phyloP scores from a whole-genome alignment of 2,113 vertebrate species.

The Hippocampus comes region DNA sequence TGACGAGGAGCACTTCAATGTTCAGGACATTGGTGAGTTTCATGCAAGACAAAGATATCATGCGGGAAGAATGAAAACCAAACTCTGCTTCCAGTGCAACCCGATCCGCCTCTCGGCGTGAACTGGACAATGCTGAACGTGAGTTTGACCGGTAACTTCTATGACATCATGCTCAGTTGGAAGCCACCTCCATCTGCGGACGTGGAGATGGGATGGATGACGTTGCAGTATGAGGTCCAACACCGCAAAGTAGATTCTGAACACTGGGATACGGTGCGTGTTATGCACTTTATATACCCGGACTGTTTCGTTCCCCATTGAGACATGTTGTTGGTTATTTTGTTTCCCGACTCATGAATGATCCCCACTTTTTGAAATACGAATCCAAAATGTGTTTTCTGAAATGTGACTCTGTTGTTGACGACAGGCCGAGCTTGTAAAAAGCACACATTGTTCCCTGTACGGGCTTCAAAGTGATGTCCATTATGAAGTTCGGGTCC shows the following conservation, averaged over 20 bases:
- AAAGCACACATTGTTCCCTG: conserved; percentile 71
- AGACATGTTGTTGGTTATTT: not conserved
- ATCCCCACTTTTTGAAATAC: not conserved
- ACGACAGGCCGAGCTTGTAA: conserved; percentile 71
- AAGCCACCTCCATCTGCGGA: conserved; percentile 81
- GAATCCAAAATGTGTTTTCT: not conserved
- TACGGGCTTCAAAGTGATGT: conserved; percentile 80
- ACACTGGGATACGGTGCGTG: conserved; percentile 54
- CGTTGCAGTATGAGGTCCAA: conserved; percentile 84
- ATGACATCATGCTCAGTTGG: conserved; percentile 85
- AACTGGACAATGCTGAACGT: conserved; percentile 87
- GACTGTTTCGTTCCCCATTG: not conserved
- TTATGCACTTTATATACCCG: not conserved
- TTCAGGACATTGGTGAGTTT: conserved; percentile 86
- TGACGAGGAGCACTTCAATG: conserved; percentile 76
- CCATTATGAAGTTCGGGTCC: conserved; percentile 83
- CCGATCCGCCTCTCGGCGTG: conserved; percentile 81
- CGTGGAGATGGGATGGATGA: conserved; percentile 85
- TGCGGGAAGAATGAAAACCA: not conserved
- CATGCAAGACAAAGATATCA: not conserved
- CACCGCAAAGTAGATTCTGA: conserved; percentile 68
- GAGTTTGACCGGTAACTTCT: conserved; percentile 73
- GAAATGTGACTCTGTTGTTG: not conserved
- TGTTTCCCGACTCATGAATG: not conserved
- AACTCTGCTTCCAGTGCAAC: conserved; percentile 72